Evolutionary conservation across 2,888 invertebrate genomes (phyloP).

Genomic region (Drosophila pseudotalamancana): DNA sequence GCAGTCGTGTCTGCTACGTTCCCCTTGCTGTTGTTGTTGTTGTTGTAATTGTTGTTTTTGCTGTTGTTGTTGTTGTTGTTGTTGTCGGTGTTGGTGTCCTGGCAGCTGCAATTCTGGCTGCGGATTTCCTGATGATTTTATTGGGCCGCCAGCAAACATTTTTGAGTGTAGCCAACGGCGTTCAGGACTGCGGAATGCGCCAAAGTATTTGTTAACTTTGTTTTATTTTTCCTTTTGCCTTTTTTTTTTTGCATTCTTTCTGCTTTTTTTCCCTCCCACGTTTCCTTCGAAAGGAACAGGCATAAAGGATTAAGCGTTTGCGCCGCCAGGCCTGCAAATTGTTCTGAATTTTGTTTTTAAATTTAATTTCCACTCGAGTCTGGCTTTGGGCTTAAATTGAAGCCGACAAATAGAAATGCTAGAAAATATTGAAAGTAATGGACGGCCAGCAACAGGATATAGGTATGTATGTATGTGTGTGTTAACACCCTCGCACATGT

Average conservation of each 20-base stretch:
- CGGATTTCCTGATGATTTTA: constrained; percentile 80
- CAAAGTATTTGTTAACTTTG: constrained; percentile 76
- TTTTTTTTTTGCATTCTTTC: background rate
- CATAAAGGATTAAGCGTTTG: constrained; percentile 74
- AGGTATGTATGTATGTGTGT: background rate
- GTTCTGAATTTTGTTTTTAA: constrained; percentile 63
- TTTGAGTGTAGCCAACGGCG: constrained; percentile 79
- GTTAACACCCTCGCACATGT: constrained; percentile 41
- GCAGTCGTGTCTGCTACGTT: constrained; percentile 43
- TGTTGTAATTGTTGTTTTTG: constrained; percentile 15
- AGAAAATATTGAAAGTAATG: constrained; percentile 61
- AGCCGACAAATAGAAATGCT: constrained; percentile 65
- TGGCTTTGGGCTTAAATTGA: constrained; percentile 38
- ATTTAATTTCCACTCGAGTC: constrained; percentile 58
- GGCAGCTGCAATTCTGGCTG: constrained; percentile 67
- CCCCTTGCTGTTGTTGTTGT: constrained; percentile 24
- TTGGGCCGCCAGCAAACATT: constrained; percentile 79
- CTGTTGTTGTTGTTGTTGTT: constrained; percentile 15
- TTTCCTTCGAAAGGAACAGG: constrained; percentile 44
- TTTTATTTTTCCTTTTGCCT: constrained; percentile 29
- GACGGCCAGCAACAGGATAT: constrained; percentile 37
- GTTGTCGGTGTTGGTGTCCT: constrained; percentile 37
- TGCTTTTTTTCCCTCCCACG: constrained; percentile 11
- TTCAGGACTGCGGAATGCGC: constrained; percentile 73
- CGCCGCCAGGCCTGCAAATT: constrained; percentile 71